These are phyloP conservation scores for Pomacea maculata DNA, from an alignment of 1,140 invertebrate species.

Conservation along the genomic window DNA sequence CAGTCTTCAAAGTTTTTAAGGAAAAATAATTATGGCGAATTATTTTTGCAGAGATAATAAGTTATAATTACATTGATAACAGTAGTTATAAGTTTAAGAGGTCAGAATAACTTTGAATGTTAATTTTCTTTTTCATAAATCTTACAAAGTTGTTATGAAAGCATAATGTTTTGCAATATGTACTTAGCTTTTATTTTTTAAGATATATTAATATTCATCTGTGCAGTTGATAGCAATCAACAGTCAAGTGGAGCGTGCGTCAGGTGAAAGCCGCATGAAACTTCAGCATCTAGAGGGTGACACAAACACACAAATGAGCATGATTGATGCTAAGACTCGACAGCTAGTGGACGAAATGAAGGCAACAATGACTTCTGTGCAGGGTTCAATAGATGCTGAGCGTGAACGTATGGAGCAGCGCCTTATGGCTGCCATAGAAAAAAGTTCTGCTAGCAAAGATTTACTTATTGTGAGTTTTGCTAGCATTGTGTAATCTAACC, in stretches of 20 bases:
- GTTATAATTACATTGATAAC: too few species aligned
- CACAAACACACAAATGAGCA: conserved; percentile 52
- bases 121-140: too few species aligned
- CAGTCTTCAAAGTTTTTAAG: too few species aligned
- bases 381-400: conserved; percentile 47
- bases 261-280: conserved; percentile 54
- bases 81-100: too few species aligned
- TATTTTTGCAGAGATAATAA: too few species aligned
- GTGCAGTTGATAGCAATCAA: conserved; percentile 48
- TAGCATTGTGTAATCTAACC: not conserved
- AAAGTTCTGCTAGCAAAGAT: conserved; percentile 38
- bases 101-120: too few species aligned
- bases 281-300: conserved; percentile 57
- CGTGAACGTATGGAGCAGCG: conserved; percentile 56
- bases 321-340: conserved; percentile 56
- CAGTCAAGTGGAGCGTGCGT: conserved; percentile 44
- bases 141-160: too few species aligned
- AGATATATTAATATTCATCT: not conserved
- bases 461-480: conserved; percentile 39
- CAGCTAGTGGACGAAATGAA: conserved; percentile 59
- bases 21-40: too few species aligned
- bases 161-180: too few species aligned
- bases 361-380: conserved; percentile 39
- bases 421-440: conserved; percentile 46
- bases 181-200: not conserved